Evolutionary conservation across 2,888 invertebrate species (phyloP), one percentile per base, ranked within the genome.

Genomic region (Eugnorisma glareosa): DNA sequence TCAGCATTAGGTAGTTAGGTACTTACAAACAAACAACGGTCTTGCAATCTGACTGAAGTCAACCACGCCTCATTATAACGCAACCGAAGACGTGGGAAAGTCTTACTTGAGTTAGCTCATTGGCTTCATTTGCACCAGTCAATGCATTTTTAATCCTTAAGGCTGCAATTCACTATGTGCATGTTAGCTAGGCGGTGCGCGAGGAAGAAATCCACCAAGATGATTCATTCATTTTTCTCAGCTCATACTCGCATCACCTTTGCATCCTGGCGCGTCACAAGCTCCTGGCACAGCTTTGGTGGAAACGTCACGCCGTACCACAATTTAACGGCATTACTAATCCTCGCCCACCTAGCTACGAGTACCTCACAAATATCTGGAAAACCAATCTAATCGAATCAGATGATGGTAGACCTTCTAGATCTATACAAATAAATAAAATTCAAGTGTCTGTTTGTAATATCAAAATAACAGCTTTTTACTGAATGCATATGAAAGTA

Each of bases 401-500:
- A 61, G n/a, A 68, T 45, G 59, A 73, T 51, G 48, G 40, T 61
- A 67, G 40, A 61, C 21, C 48, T 71, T 61, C 24, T 45, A 75
- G 63, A 73, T 40, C 40, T 43, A 43, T 2, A 11, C 13, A 43
- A 13, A 43, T 43, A 43, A 43, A 43, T 43, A 43, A 43, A 43
- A 13, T 43, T 40, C 0, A 40, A 43, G 40, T 43, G 3, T 43
- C 13, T 13, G 43, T 43, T 43, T 43, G 13, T 43, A 3, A 43
- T 43, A 13, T 43, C 13, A 43, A 43, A 43, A 43, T 2, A 43
- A 43, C 43, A 3, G 13, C 43, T 43, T 43, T 43, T 13, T 43
- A 43, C 13, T 13, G 13, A 43, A 43, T 43, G 43, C 43, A 13
- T 43, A 40, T 11, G 40, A 40, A 40, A 40, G 11, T 40, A 11